phyloP scores from a whole-genome alignment of 2,888 invertebrate species.

The Salticus scenicus region DNA sequence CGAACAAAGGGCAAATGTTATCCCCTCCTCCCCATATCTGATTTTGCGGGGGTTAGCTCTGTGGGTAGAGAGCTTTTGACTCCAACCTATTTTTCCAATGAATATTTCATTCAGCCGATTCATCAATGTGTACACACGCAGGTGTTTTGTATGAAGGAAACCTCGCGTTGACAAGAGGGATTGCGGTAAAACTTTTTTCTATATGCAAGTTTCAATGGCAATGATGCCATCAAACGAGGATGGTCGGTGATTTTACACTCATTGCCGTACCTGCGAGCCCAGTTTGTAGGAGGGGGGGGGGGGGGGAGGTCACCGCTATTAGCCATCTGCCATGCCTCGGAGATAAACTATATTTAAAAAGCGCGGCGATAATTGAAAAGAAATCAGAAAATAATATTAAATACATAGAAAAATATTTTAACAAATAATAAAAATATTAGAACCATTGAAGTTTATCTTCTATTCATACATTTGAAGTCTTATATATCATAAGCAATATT shows the following conservation, averaged over 20 bases:
- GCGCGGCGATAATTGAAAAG: background rate
- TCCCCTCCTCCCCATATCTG: too few relatives aligned
- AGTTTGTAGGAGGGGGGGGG: background rate
- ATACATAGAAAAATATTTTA: too few relatives aligned
- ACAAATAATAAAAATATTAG: too few relatives aligned
- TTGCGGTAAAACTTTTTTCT: too few relatives aligned
- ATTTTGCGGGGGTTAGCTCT: background rate
- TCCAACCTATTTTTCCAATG: slow-evolving; percentile 5
- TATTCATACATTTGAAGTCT: too few relatives aligned
- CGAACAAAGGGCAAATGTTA: too few relatives aligned
- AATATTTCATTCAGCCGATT: slow-evolving; percentile 3
- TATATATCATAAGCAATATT: too few relatives aligned
- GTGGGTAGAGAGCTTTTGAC: background rate
- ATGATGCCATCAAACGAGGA: background rate
- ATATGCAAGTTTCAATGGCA: background rate
- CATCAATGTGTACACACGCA: slow-evolving; percentile 2
- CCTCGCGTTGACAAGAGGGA: background rate
- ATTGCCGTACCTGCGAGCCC: background rate
- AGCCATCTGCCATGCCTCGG: background rate
- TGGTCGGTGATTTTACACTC: background rate
- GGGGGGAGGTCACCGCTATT: background rate
- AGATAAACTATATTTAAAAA: background rate
- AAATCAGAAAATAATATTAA: too few relatives aligned
- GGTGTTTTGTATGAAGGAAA: background rate
- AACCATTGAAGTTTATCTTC: too few relatives aligned